phyloP scores from a whole-genome alignment of 2,113 vertebrate species.

The Euleptes europaea region DNA sequence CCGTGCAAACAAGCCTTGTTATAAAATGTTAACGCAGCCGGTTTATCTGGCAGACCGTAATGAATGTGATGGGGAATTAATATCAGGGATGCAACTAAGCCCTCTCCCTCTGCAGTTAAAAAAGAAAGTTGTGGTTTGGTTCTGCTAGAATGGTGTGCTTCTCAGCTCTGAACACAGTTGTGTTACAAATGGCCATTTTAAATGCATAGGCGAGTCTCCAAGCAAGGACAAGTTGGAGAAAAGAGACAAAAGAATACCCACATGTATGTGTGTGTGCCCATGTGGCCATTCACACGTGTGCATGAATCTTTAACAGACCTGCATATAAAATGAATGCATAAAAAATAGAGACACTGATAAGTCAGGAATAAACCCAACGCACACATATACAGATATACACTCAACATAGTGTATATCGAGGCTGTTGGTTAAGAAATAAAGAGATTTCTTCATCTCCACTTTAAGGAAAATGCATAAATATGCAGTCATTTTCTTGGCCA shows the following conservation, averaged over 20 bases:
- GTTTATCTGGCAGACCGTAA: neutral
- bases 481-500: constrained; percentile 73
- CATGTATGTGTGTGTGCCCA: neutral
- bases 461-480: constrained; percentile 71
- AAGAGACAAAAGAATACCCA: constrained; percentile 45
- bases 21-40: constrained; percentile 12
- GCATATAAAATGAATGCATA: constrained; percentile 1
- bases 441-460: constrained; percentile 69
- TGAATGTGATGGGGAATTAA: neutral
- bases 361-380: neutral
- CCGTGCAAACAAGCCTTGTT: neutral
- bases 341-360: neutral
- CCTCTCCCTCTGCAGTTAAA: constrained; percentile 32
- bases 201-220: constrained; percentile 58
- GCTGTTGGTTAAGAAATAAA: constrained; percentile 59
- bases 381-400: neutral
- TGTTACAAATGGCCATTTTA: constrained; percentile 47
- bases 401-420: neutral
- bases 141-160: constrained; percentile 32
- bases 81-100: constrained; percentile 2
- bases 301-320: constrained; percentile 15
- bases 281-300: neutral
- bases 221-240: constrained; percentile 27
- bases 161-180: constrained; percentile 53
- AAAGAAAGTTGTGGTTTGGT: constrained; percentile 51